Percentiles rank a stretch among this genome's conserved stretches.
Evolutionary conservation across 1,140 invertebrate species (phyloP).

Genomic region (Riptortus pedestris): DNA sequence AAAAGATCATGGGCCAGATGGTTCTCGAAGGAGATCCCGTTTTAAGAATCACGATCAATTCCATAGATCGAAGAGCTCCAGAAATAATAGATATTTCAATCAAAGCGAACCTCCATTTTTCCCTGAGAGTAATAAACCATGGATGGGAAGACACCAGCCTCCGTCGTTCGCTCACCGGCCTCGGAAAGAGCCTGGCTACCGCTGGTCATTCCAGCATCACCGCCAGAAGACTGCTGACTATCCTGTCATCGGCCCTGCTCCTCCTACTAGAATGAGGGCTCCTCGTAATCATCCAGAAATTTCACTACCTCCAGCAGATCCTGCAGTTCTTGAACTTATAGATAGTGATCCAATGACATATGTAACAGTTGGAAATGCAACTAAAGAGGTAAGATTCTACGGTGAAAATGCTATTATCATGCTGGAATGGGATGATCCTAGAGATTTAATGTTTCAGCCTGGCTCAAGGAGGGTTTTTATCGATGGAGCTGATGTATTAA

Average conservation of each 20-base stretch:
- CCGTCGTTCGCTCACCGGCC: neutral
- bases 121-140: neutral
- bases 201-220: neutral
- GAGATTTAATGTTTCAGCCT: slow-evolving; percentile 73
- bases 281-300: neutral
- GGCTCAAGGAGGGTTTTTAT: slow-evolving; percentile 55
- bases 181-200: neutral
- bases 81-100: neutral
- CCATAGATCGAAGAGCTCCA: neutral
- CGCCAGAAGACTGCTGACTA: neutral
- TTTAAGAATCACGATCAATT: slow-evolving; percentile 1
- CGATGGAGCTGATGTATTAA: slow-evolving; percentile 57
- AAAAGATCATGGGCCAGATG: neutral
- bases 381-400: slow-evolving; percentile 76
- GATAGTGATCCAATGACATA: slow-evolving; percentile 56
- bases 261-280: neutral
- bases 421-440: slow-evolving; percentile 69
- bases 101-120: neutral
- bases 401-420: slow-evolving; percentile 74
- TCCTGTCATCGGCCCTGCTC: neutral
- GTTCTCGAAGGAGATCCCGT: neutral
- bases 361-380: slow-evolving; percentile 74
- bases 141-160: neutral
- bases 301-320: slow-evolving; percentile 44
- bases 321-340: slow-evolving; percentile 47